Base-by-base conservation (phyloP, 2,888 invertebrate genomes). In the Xanthorhoe spadicearia region DNA sequence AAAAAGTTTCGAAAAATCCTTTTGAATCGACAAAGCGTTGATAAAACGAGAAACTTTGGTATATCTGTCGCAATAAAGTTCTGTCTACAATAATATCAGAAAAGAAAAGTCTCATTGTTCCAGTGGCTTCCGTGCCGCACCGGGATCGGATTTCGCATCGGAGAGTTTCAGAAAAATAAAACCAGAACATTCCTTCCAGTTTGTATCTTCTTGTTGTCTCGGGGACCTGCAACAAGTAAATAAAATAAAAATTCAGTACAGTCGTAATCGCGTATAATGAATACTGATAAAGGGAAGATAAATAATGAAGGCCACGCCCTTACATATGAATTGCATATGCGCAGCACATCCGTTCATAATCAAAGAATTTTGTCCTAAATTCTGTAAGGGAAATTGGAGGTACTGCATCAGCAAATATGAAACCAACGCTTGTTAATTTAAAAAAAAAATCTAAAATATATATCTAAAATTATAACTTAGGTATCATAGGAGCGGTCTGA, bases 231-330 rank as follows among this genome's bases (percentile, higher is more conserved):
- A 77, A 80, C 74, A 80, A 81, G 78, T 72, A 74, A 69, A 66
- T 67, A 59, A 59, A 54, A 77, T 79, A 77, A 78, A 32, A 81
- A 76, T 74, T 78, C 71, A 75, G 77, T 77, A 72, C 70, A 73
- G 65, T 74, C 73, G 75, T 76, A 75, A 77, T 68, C 75, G 74
- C 71, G 48, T 48, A 48, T 48, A 48, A 48, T 48, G 48, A 48
- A 18, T 35, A 18, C 13, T 75, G 74, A 77, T 75, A 78, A 79
- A 82, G 23, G n/a, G 13, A 23, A 19, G 23, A 51, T 23, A 19
- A 51, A 51, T 51, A 23, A 23, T 13, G 51, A 6, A 19, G 13
- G 18, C 19, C 19, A 15, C 48, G 48, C 48, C 48, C 17, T 48
- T 23, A 23, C 23, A 13, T 13, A 13, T 43, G 10, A 13, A 43